Evolutionary conservation across 2,113 vertebrate species (phyloP), one percentile per base, ranked within the genome.

Genomic region (Clinocottus analis): DNA sequence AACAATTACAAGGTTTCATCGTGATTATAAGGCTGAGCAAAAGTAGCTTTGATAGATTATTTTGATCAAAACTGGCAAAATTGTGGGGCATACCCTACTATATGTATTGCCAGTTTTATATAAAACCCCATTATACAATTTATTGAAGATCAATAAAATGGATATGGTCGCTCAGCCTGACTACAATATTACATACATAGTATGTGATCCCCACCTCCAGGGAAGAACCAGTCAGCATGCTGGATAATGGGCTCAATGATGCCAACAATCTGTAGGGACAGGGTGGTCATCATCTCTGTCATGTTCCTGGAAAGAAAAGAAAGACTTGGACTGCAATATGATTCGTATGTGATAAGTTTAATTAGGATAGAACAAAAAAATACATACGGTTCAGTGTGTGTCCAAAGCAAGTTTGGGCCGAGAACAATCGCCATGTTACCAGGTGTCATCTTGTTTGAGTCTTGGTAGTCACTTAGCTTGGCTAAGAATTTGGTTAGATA

Each of bases 201-300:
- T 10, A 56, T 67, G 35, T 61, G 67, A 77, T 58, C 0, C 91
- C 81, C 93, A 99, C 98, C 98, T 94, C 97, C 98, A 0, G 98
- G 97, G 90, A 99, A 99, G 95, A 99, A 99, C 97, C 97, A 99
- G 85, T 99, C 97, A 0, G 98, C 98, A 0, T 99, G 97, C 89
- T 98, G 97, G 88, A 99, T 99, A 72, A 99, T 97, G 5, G 97
- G 98, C 81, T 99, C 98, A 1, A 99, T 95, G 85, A 99, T 97
- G 68, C 96, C 96, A 7, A 99, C 98, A 0, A 99, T 99, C 94
- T 99, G 98, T 68, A 99, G 95, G 0, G 98, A 99, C 72, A 99
- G 94, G 0, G 98, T 99, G n/a, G 98, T 99, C 98, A 99, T 99
- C 97, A 99, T 98, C 92, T 99, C 98, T 0, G 98, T 99, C 89